Conservation (phyloP, 2,888 invertebrate species). For the Chironomus riparius region DNA sequence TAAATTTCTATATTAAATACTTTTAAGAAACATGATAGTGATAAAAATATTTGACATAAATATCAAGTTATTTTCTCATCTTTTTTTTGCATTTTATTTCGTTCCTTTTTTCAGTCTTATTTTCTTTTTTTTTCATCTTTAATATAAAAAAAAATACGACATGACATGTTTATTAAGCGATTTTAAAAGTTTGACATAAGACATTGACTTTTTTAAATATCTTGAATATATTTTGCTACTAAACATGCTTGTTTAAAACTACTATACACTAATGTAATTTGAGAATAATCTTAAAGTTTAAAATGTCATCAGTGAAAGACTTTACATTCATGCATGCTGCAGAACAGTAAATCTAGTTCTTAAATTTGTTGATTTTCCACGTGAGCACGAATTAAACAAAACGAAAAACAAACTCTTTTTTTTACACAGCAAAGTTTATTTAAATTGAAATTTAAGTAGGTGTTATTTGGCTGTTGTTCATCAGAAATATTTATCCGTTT, state of each 20-base stretch:
- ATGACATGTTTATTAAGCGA: not conserved
- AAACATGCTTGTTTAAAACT: not conserved
- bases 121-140: not conserved
- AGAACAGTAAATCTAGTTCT: too few relatives aligned
- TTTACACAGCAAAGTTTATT: not conserved
- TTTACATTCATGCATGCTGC: too few relatives aligned
- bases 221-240: not conserved
- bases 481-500: too few relatives aligned
- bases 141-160: not conserved
- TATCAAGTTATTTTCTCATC: not conserved
- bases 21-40: slow-evolving; percentile 16
- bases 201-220: not conserved
- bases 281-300: too few relatives aligned
- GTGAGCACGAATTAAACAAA: not conserved
- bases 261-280: too few relatives aligned
- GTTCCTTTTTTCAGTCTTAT: not conserved
- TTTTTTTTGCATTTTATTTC: not conserved
- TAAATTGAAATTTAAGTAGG: not conserved
- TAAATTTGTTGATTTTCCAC: too few relatives aligned
- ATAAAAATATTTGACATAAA: slow-evolving; percentile 21
- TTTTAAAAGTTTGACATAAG: not conserved
- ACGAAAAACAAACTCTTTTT: not conserved
- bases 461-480: not conserved
- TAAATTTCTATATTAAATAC: slow-evolving; percentile 24
- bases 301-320: too few relatives aligned